Evolutionary conservation across 2,888 invertebrate species (phyloP).

Genomic region (Sminthurides aquaticus): DNA sequence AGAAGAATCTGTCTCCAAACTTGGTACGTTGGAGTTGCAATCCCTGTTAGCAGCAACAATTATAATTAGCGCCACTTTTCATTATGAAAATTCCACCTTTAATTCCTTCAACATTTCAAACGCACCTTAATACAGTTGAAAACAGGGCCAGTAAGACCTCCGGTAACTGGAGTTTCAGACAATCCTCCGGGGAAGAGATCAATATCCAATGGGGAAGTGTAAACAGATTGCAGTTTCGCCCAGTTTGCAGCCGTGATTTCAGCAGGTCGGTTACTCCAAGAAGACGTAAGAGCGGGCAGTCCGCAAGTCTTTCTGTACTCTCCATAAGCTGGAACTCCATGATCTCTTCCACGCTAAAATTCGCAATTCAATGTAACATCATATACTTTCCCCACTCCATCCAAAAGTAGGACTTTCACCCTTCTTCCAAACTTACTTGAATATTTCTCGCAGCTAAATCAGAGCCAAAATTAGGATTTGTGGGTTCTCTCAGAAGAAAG

Average conservation of each 20-base stretch:
- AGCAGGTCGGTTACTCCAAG: slow-evolving; percentile 27
- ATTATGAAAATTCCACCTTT: too few species aligned
- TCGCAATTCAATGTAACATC: background rate
- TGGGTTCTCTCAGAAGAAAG: slow-evolving; percentile 33
- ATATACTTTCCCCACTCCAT: too few species aligned
- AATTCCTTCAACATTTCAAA: too few species aligned
- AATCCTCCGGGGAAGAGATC: slow-evolving; percentile 78
- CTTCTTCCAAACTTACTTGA: slow-evolving; percentile 34
- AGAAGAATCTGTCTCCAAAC: slow-evolving; percentile 38
- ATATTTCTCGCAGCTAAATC: slow-evolving; percentile 39
- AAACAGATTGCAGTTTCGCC: slow-evolving; percentile 26
- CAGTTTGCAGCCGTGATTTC: slow-evolving; percentile 32
- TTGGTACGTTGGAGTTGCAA: slow-evolving; percentile 32
- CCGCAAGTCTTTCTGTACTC: slow-evolving; percentile 29
- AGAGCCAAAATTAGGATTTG: slow-evolving; percentile 33
- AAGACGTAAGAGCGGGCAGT: slow-evolving; percentile 19
- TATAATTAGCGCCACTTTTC: too few species aligned
- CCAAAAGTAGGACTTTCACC: too few species aligned
- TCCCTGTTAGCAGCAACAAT: too few species aligned
- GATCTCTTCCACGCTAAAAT: slow-evolving; percentile 27
- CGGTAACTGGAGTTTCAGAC: slow-evolving; percentile 68
- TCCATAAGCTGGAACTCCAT: slow-evolving; percentile 29
- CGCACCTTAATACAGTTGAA: slow-evolving; percentile 69
- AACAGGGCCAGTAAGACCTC: slow-evolving; percentile 78
- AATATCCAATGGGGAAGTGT: slow-evolving; percentile 54